These are phyloP conservation scores for Fragum whitleyi DNA, from an alignment of 2,888 invertebrate genomes.

Conservation along the genomic window DNA sequence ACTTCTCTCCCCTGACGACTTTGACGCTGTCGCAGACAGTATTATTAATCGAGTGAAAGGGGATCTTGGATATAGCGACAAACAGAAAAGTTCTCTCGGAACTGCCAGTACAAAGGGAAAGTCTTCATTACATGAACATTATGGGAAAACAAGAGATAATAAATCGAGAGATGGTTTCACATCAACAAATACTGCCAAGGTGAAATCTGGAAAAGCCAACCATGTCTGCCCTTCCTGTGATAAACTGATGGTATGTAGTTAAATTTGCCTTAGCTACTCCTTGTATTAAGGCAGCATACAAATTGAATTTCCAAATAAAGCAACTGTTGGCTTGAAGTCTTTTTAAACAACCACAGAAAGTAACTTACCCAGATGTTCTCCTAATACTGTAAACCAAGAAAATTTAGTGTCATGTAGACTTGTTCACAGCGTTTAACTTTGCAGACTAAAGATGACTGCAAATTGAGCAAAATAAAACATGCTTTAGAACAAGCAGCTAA, in stretches of 20 bases:
- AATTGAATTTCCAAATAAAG: not conserved
- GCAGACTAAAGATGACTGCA: no score
- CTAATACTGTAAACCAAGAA: no score
- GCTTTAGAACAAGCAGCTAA: no score
- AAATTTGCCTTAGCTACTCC: no score
- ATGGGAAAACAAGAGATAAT: not conserved
- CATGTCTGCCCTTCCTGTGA: conserved; percentile 71
- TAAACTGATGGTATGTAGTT: conserved; percentile 70
- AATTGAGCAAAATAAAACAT: no score
- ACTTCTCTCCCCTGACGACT: conserved; percentile 69
- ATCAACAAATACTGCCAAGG: not conserved
- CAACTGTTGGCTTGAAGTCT: no score
- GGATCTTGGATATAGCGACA: conserved; percentile 56
- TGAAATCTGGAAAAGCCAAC: conserved; percentile 55
- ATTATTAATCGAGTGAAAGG: conserved; percentile 72
- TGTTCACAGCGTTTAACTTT: no score
- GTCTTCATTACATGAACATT: conserved; percentile 19
- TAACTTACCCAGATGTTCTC: no score
- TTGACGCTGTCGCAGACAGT: conserved; percentile 72
- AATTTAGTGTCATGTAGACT: no score
- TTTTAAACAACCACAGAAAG: no score
- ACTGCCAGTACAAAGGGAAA: not conserved
- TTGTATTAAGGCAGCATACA: not conserved
- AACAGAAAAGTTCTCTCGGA: not conserved
- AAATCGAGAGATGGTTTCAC: not conserved